These are phyloP conservation scores for Amphiprion clarkii DNA, from an alignment of 2,797 vertebrate species.

Conservation along the genomic window DNA sequence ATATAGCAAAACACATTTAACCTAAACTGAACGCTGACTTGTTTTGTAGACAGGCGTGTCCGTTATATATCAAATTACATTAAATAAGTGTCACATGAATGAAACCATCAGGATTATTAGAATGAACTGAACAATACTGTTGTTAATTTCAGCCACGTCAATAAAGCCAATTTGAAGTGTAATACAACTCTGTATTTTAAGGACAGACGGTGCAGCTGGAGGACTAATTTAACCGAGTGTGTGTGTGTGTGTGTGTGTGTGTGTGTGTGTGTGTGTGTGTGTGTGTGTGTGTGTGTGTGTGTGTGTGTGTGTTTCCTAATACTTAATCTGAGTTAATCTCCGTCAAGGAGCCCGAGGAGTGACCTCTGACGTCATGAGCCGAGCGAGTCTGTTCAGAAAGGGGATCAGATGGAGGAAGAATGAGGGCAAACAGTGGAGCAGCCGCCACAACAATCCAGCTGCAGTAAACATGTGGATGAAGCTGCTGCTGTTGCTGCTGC, in stretches of 20 bases:
- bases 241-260: constrained; percentile 46
- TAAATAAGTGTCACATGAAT: too few species aligned
- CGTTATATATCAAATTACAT: too few species aligned
- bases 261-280: constrained; percentile 50
- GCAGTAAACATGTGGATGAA: not conserved
- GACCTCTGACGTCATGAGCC: constrained; percentile 72
- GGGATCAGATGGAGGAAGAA: constrained; percentile 45
- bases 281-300: constrained; percentile 49
- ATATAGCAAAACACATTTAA: too few species aligned
- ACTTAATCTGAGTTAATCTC: constrained; percentile 77
- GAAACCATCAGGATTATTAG: too few species aligned
- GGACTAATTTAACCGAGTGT: not conserved
- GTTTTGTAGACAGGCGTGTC: too few species aligned
- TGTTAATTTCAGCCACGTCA: too few species aligned
- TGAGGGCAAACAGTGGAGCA: constrained; percentile 6
- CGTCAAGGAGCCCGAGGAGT: constrained; percentile 59
- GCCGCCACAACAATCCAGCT: constrained; percentile 34
- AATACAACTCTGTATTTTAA: too few species aligned
- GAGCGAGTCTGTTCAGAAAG: constrained; percentile 51
- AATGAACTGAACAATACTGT: too few species aligned
- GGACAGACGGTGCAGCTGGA: too few species aligned
- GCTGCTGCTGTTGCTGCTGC: too few species aligned
- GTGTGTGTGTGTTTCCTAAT: constrained; percentile 53
- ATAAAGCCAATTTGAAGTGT: too few species aligned
- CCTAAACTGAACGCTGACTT: too few species aligned